Evolutionary conservation across 2,888 invertebrate genomes (phyloP).

Genomic region (Elegia similella): DNA sequence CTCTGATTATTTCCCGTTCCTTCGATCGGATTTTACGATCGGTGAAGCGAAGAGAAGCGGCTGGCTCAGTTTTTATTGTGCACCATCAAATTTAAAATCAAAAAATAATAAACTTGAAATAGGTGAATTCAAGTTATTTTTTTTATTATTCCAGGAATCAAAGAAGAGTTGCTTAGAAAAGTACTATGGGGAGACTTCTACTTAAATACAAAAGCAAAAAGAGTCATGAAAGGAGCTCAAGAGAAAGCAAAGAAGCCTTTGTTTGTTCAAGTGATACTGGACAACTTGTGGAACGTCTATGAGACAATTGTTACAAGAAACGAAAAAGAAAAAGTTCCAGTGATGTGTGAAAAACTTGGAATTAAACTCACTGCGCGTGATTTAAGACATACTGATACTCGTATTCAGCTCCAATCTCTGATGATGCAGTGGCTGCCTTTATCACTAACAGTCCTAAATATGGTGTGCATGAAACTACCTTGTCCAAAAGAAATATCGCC

Average conservation of each 20-base stretch:
- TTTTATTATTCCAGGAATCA: slow-evolving; percentile 77
- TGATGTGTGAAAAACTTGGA: slow-evolving; percentile 88
- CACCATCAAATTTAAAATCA: neutral
- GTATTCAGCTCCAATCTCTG: slow-evolving; percentile 89
- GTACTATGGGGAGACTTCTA: slow-evolving; percentile 98
- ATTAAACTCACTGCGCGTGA: slow-evolving; percentile 89
- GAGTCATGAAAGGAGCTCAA: slow-evolving; percentile 93
- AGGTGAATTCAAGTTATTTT: neutral
- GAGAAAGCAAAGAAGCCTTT: slow-evolving; percentile 95
- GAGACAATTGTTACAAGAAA: slow-evolving; percentile 89
- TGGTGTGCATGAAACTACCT: slow-evolving; percentile 91
- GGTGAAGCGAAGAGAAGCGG: too few species aligned
- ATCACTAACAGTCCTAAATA: slow-evolving; percentile 89
- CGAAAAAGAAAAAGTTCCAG: slow-evolving; percentile 87
- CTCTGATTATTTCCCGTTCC: too few species aligned
- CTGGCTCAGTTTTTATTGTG: neutral
- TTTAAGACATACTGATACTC: slow-evolving; percentile 88
- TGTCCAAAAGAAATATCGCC: slow-evolving; percentile 88
- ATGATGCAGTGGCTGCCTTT: slow-evolving; percentile 95
- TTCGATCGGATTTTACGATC: too few species aligned
- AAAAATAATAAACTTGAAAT: too few species aligned
- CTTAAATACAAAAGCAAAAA: slow-evolving; percentile 91
- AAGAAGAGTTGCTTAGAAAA: slow-evolving; percentile 86
- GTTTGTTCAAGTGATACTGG: slow-evolving; percentile 95
- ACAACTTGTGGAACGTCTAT: slow-evolving; percentile 95